Evolutionary conservation across 1,140 invertebrate genomes (phyloP).

Genomic region (Probaryconus sp.): DNA sequence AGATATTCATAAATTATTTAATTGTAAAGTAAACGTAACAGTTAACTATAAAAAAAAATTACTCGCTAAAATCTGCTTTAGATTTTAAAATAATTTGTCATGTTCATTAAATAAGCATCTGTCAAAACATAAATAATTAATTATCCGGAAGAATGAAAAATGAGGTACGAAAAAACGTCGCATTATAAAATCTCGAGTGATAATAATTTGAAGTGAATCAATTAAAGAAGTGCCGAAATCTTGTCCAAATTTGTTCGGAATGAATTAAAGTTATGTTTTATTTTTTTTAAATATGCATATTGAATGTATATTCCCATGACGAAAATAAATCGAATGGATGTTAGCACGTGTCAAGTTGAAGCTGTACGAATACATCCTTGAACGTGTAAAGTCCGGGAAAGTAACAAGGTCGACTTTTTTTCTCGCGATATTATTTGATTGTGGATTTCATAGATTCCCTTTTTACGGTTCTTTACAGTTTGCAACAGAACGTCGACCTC

Average conservation of each 20-base stretch:
- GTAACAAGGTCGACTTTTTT: slow-evolving; percentile 52
- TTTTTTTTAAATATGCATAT: slow-evolving; percentile 30
- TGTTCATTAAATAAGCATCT: too few relatives aligned
- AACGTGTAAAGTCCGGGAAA: slow-evolving; percentile 56
- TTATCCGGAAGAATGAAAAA: slow-evolving; percentile 3
- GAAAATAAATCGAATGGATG: slow-evolving; percentile 46
- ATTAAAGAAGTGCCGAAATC: background rate
- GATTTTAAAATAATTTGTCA: too few relatives aligned
- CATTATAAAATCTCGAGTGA: too few relatives aligned
- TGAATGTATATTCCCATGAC: slow-evolving; percentile 11
- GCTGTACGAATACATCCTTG: slow-evolving; percentile 46
- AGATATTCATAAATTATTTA: too few relatives aligned
- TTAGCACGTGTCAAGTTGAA: slow-evolving; percentile 50
- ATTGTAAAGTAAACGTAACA: too few relatives aligned
- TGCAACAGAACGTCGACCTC: slow-evolving; percentile 35
- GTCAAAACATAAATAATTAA: slow-evolving; percentile 18
- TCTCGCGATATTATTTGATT: slow-evolving; percentile 32
- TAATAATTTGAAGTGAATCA: background rate
- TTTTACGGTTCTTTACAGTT: slow-evolving; percentile 30
- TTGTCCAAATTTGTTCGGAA: slow-evolving; percentile 2
- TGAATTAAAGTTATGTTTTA: slow-evolving; percentile 3
- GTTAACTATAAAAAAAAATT: too few relatives aligned
- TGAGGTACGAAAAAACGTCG: background rate
- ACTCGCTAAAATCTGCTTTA: too few relatives aligned
- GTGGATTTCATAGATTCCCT: slow-evolving; percentile 31